phyloP scores from a whole-genome alignment of 2,888 invertebrate species.

The Buathra laborator region DNA sequence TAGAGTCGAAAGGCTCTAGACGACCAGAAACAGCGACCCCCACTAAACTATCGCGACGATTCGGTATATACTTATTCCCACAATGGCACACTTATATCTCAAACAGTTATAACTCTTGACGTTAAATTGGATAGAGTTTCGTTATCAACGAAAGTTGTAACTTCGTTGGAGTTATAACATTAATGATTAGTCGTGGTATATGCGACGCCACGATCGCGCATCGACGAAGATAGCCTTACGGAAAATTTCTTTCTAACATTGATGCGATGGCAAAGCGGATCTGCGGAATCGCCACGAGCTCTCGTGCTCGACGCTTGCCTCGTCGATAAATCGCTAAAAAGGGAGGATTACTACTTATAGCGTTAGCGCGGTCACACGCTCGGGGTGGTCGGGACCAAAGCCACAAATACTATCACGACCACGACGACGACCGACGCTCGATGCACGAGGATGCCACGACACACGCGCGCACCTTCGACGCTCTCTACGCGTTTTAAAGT shows the following conservation, averaged over 20 bases:
- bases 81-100: too few relatives aligned
- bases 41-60: too few relatives aligned
- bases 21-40: too few relatives aligned
- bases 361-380: constrained; percentile 46
- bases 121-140: too few relatives aligned
- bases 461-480: constrained; percentile 38
- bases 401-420: constrained; percentile 33
- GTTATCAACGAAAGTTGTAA: too few relatives aligned
- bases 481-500: constrained; percentile 46
- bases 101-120: too few relatives aligned
- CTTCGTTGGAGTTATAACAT: too few relatives aligned
- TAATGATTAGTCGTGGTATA: too few relatives aligned
- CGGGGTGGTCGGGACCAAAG: constrained; percentile 5
- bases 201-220: neutral
- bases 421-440: constrained; percentile 20
- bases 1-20: neutral
- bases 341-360: constrained; percentile 53
- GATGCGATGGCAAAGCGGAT: constrained; percentile 50
- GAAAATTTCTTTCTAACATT: constrained; percentile 31
- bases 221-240: neutral
- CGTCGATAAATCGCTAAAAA: constrained; percentile 64
- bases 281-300: constrained; percentile 48
- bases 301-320: constrained; percentile 29
- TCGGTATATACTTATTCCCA: too few relatives aligned
- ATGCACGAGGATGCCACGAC: neutral